phyloP scores from a whole-genome alignment of 2,113 vertebrate genomes.

The Mesembrinibis cayennensis region DNA sequence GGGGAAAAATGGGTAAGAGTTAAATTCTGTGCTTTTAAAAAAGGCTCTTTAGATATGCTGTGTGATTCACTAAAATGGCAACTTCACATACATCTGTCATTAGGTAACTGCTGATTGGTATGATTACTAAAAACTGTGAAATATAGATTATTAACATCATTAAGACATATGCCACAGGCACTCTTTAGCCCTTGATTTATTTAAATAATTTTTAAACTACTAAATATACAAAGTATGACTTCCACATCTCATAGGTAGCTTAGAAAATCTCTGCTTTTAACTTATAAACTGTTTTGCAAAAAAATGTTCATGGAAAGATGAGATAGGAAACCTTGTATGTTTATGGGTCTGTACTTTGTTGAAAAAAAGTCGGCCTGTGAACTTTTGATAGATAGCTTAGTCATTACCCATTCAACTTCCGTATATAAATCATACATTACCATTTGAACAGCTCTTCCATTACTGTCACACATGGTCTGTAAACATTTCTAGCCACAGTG shows the following conservation, averaged over 20 bases:
- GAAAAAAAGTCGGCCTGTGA: not conserved
- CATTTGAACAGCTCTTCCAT: not conserved
- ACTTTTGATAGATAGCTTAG: not conserved
- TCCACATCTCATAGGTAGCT: not conserved
- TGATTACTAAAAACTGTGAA: not conserved
- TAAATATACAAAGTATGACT: not conserved
- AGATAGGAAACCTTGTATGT: not conserved
- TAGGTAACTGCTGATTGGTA: not conserved
- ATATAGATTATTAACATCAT: not conserved
- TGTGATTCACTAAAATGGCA: not conserved
- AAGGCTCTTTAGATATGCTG: not conserved
- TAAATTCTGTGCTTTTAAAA: not conserved
- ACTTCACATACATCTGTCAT: not conserved
- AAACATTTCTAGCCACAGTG: not conserved
- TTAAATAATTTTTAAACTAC: not conserved
- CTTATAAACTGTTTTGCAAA: not conserved
- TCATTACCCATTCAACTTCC: not conserved
- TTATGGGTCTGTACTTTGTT: not conserved
- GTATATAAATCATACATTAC: not conserved
- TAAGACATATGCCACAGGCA: not conserved
- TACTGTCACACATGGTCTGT: not conserved
- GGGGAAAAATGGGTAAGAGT: not conserved
- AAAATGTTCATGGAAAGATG: not conserved
- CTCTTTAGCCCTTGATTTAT: not conserved
- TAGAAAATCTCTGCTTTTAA: not conserved